Base-by-base conservation (phyloP, 2,797 vertebrate species). In the Myotis daubentonii region DNA sequence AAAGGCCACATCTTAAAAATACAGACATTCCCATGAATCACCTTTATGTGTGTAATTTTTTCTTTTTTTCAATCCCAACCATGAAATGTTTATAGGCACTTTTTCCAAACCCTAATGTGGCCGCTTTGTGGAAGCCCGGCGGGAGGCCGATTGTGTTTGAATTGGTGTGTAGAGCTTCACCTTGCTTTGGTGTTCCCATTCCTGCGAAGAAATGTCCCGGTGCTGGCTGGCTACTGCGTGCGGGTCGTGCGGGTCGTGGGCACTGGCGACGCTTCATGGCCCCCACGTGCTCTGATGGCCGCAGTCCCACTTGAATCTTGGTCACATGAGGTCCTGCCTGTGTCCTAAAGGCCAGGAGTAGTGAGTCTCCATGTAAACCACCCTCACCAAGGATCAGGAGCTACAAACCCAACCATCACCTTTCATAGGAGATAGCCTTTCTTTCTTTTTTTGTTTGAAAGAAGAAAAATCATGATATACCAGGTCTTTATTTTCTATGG, bases 171-270 rank as follows among this genome's bases (percentile, higher is more conserved):
- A 4, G 38, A 0, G 3, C 28, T 10, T 0, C 2, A 22, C 4
- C 1, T 7, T 3, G 22, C 19, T 44, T 13, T 6, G 3, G 2
- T 0, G 28, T 38, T 6, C 38, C 57, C 4, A 2, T 6, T 3
- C 4, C 4, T 62, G 22, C 0, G 3, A 25, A 25, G 8, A 10
- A 22, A 33, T 51, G 15, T 17, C 17, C 16, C 6, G 0, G 3
- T 8, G 66, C 66, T 20, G 17, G 25, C 8, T 0, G 8, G 47
- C 22, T 6, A 15, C 57, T 1, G 3, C 0, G 20, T 5, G 16
- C 2, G 2, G 25, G 2, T 33, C 4, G 0, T 0, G 0, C 2
- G 2, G 25, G 2, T 33, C 4, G 0, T 0, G 0, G 16, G 44
- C 22, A 1, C 44, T 16, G 22, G 36, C 0, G 12, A 9, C 0